A percentile compares a stretch with the other conserved stretches of the same genome.
Evolutionary conservation across 2,888 invertebrate genomes (phyloP).

Genomic region (Stenoptilia bipunctidactyla): DNA sequence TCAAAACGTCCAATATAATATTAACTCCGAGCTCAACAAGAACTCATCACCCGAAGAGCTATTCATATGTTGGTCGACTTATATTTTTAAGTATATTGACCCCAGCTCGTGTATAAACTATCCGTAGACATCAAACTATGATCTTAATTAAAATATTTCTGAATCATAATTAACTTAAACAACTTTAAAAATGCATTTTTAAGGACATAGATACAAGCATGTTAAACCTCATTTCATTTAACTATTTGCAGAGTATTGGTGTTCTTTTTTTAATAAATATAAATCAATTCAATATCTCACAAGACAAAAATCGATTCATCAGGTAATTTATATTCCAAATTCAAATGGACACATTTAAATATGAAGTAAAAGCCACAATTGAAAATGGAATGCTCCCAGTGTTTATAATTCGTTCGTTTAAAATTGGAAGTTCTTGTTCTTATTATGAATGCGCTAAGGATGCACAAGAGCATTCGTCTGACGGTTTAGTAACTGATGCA

Average conservation of each 20-base stretch:
- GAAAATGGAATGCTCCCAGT: conserved; percentile 46
- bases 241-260: no score
- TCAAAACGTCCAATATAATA: conserved; percentile 26
- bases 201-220: no score
- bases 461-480: conserved; percentile 63
- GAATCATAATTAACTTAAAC: no score
- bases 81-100: conserved; percentile 55
- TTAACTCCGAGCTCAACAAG: conserved; percentile 15
- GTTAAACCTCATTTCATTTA: no score
- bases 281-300: no score
- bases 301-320: no score
- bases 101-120: conserved; percentile 40
- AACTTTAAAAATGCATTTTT: no score
- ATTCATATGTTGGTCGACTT: conserved; percentile 4
- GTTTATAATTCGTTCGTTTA: conserved; percentile 58
- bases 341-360: conserved; percentile 35
- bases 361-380: conserved; percentile 42
- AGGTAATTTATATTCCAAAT: conserved; percentile 30
- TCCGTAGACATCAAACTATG: conserved; percentile 44
- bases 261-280: no score
- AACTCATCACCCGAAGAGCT: conserved; percentile 8
- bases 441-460: conserved; percentile 65
- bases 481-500: conserved; percentile 70
- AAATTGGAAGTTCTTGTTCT: conserved; percentile 60
- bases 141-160: conserved; percentile 67